Base-by-base conservation (phyloP, 2,888 invertebrate species). In the Helleia helle region DNA sequence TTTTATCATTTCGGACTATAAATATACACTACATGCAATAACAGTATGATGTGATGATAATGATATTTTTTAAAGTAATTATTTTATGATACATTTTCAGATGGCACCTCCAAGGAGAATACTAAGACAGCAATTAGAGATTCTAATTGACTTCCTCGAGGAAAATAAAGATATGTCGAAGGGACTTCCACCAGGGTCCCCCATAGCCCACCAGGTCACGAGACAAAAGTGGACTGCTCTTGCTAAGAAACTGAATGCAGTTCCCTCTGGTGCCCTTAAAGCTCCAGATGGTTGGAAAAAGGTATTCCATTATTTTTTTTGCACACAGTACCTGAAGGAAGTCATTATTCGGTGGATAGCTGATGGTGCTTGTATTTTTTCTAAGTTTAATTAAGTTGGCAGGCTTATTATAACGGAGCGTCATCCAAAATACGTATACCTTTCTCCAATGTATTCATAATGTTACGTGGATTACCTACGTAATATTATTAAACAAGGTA, bases 31-130 rank as follows among this genome's bases (percentile, higher is more conserved):
- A n/a, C n/a, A n/a, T n/a, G n/a, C n/a, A n/a, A n/a, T n/a, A n/a
- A n/a, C n/a, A n/a, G n/a, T n/a, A n/a, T n/a, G n/a, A n/a, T n/a
- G n/a, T n/a, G n/a, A n/a, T n/a, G n/a, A n/a, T n/a, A n/a, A n/a
- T n/a, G n/a, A n/a, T n/a, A n/a, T n/a, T n/a, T n/a, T n/a, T n/a
- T n/a, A n/a, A n/a, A n/a, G 15, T 3, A 15, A 15, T 15, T 3
- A 15, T 15, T 15, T 15, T 15, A 15, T 15, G 3, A 37, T 42
- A 31, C 41, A 6, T 28, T 49, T 53, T 37, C 42, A 71, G 65
- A 80, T 81, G 81, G 77, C 79, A 39, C 80, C 81, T n/a, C 81
- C 77, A 41, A 65, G 77, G 11, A 66, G 68, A 38, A 73, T 81
- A 51, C 47, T 70, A 15, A 63, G 68, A 40, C 59, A 70, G 30